These are phyloP conservation scores for Ectropis grisescens DNA, from an alignment of 1,140 invertebrate genomes.

Conservation along the genomic window DNA sequence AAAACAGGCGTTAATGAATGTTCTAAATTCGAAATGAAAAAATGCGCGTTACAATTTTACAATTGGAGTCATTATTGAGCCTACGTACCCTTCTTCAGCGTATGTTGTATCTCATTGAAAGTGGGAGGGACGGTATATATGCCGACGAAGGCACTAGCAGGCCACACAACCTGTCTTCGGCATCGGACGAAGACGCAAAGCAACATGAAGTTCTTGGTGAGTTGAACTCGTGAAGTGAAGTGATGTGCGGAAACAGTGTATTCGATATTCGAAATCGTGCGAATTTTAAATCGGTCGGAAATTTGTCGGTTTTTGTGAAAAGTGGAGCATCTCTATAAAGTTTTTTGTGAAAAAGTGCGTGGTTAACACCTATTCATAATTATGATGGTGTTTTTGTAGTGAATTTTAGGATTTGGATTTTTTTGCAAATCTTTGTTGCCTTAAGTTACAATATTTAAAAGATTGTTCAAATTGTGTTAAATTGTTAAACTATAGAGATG, in stretches of 20 bases:
- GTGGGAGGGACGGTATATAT: slow-evolving; percentile 59
- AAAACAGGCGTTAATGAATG: neutral
- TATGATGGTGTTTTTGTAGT: no score
- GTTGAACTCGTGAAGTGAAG: slow-evolving; percentile 36
- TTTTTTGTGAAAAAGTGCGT: no score
- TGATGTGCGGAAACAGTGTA: slow-evolving; percentile 17
- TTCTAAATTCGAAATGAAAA: neutral
- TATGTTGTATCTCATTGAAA: slow-evolving; percentile 17
- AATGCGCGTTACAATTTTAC: slow-evolving; percentile 2
- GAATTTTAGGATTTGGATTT: no score
- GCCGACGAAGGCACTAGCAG: slow-evolving; percentile 19
- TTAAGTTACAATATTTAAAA: no score
- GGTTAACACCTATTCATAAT: no score
- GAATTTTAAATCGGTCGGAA: no score
- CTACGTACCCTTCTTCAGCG: slow-evolving; percentile 40
- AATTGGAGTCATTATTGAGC: slow-evolving; percentile 21
- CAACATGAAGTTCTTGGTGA: slow-evolving; percentile 64
- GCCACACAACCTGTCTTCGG: slow-evolving; percentile 60
- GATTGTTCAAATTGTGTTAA: no score
- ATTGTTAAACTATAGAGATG: no score
- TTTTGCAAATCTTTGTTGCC: no score
- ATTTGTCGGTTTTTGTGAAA: no score
- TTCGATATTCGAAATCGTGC: no score
- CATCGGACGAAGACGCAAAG: slow-evolving; percentile 45
- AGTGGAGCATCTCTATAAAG: no score